A percentile compares a stretch with the other conserved stretches of the same genome.
Conservation (phyloP, 2,797 vertebrate genomes). For the Myotis daubentonii region DNA sequence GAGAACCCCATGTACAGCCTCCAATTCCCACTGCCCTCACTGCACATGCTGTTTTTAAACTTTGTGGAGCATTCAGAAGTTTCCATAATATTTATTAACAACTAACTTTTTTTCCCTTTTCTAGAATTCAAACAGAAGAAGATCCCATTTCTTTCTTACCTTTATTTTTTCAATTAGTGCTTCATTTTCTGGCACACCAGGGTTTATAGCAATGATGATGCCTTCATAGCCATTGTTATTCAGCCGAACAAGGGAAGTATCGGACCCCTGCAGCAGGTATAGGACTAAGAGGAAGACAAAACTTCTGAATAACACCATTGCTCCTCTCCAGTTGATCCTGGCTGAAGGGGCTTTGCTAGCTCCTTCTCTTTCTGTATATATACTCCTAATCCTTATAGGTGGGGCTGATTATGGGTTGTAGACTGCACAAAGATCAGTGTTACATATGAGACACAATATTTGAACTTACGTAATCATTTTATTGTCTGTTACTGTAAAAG, state of each 20-base stretch:
- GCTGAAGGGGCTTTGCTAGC: not conserved
- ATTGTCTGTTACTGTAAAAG: not conserved
- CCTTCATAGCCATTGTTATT: constrained; percentile 72
- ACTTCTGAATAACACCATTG: constrained; percentile 44
- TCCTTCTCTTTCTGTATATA: not conserved
- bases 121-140: not conserved
- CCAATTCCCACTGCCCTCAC: not conserved
- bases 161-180: constrained; percentile 65
- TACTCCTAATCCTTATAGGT: not conserved
- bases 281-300: constrained; percentile 32
- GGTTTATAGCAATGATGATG: constrained; percentile 68
- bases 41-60: not conserved
- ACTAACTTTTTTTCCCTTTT: not conserved
- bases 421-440: constrained; percentile 46
- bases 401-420: not conserved
- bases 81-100: not conserved
- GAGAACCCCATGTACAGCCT: not conserved
- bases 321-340: not conserved
- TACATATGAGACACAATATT: not conserved
- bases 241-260: constrained; percentile 52
- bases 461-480: not conserved
- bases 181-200: constrained; percentile 68
- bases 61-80: not conserved
- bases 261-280: not conserved
- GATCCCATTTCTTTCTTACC: constrained; percentile 58